Evolutionary conservation across 2,888 invertebrate genomes (phyloP).

Genomic region (Netelia fuscicornis): DNA sequence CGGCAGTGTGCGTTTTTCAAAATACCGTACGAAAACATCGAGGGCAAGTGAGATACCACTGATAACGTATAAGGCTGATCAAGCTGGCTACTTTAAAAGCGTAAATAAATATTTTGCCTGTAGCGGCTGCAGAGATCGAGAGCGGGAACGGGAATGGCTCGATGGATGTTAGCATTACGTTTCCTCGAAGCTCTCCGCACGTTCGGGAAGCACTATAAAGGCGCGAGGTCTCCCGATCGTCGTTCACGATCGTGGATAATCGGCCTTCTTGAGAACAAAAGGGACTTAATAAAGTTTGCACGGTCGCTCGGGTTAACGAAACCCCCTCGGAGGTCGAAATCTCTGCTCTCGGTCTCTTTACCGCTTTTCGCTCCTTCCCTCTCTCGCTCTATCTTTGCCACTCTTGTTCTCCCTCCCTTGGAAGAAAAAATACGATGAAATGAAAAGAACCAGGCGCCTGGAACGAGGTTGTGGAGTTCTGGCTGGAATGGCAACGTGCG

Average conservation of each 20-base stretch:
- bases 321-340: conserved; percentile 34
- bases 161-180: conserved; percentile 6
- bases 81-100: too few species aligned
- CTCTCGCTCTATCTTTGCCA: not conserved
- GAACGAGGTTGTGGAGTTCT: not conserved
- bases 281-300: conserved; percentile 55
- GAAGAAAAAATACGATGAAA: conserved; percentile 32
- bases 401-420: not conserved
- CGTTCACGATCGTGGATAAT: conserved; percentile 38
- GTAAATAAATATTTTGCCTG: too few species aligned
- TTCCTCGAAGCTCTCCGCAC: not conserved
- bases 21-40: too few species aligned
- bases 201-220: not conserved
- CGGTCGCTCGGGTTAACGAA: conserved; percentile 44
- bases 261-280: conserved; percentile 55
- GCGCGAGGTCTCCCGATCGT: not conserved
- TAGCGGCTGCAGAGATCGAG: not conserved
- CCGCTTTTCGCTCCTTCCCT: not conserved
- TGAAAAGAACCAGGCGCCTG: conserved; percentile 1
- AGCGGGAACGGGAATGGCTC: not conserved
- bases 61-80: too few species aligned
- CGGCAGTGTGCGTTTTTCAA: too few species aligned
- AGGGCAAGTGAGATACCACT: too few species aligned
- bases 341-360: not conserved
- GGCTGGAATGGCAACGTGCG: not conserved